These are phyloP conservation scores for Sesia apiformis DNA, from an alignment of 2,888 invertebrate genomes.

Conservation along the genomic window DNA sequence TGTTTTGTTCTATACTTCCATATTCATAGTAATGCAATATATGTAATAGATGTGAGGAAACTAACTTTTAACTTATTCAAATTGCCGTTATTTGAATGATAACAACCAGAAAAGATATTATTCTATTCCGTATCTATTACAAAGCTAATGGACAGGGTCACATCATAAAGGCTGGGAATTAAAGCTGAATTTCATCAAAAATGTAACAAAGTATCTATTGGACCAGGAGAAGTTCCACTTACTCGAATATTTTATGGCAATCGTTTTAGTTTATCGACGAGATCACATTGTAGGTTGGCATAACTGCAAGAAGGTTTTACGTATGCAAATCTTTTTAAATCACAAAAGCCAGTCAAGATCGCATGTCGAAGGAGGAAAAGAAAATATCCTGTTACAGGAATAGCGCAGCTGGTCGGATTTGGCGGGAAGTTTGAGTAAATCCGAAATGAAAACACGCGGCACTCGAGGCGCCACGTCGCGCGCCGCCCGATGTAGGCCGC, in stretches of 20 bases:
- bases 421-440: constrained; percentile 63
- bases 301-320: not conserved
- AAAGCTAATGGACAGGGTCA: no score
- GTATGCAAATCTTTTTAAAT: constrained; percentile 61
- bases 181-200: no score
- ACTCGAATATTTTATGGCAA: constrained; percentile 1
- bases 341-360: constrained; percentile 70
- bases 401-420: constrained; percentile 63
- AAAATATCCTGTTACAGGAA: constrained; percentile 58
- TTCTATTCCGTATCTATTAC: no score
- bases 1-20: no score
- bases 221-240: no score
- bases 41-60: no score
- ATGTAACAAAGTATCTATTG: no score
- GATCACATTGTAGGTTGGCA: constrained; percentile 8
- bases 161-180: no score
- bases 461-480: constrained; percentile 12
- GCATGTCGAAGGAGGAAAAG: constrained; percentile 60
- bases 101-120: no score
- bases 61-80: no score
- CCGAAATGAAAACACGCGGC: constrained; percentile 65
- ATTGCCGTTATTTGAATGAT: no score
- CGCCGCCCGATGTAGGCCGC: constrained; percentile 45
- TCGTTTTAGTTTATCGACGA: constrained; percentile 35
- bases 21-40: no score